Evolutionary conservation across 2,797 vertebrate genomes (phyloP), one percentile per base, ranked within the genome.

Genomic region (Spondyliosoma cantharus): DNA sequence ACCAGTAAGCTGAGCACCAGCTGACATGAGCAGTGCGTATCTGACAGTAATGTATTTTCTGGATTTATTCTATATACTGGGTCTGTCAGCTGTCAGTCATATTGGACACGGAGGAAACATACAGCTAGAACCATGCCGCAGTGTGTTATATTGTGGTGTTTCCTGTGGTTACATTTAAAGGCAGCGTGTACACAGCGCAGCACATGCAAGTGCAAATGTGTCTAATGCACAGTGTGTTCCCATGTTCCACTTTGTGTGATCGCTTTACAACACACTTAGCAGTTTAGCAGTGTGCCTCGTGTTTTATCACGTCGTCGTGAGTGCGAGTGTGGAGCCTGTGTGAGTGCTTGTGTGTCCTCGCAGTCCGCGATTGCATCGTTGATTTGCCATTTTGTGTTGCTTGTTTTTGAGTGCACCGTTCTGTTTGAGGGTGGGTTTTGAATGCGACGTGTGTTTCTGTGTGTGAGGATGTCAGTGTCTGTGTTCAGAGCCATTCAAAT

Each of bases 351-450:
- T 48, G 46, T 58, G 71, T 65, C 67, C 63, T 29, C 37, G 48
- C 65, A 71, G 58, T 52, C 37, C 54, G 20, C 77, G 80, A 87
- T 80, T 78, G 80, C 46, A 5, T 42, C 22, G 50, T 45, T 52
- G 72, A 81, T 77, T 75, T 72, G 66, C 80, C 77, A 42, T 71
- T 68, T 74, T 61, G 27, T 45, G 13, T 57, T 25, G 66, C 60
- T 54, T 48, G 54, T 71, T 69, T 72, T 46, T 42, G 25, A 61
- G 43, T 68, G 71, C 24, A 19, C n/a, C 16, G 2, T 46, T 58
- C 25, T 65, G 49, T 64, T 48, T 24, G 42, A 60, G 16, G 7
- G 2, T 71, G 22, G 4, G 62, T 59, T 54, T 58, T 54, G 19
- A 60, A 46, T 64, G 53, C 50, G 22, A 24, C 69, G 54, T 71